A percentile compares a stretch with the other conserved stretches of the same genome.
phyloP scores from a whole-genome alignment of 2,113 vertebrate species.

The Fukomys damarensis region DNA sequence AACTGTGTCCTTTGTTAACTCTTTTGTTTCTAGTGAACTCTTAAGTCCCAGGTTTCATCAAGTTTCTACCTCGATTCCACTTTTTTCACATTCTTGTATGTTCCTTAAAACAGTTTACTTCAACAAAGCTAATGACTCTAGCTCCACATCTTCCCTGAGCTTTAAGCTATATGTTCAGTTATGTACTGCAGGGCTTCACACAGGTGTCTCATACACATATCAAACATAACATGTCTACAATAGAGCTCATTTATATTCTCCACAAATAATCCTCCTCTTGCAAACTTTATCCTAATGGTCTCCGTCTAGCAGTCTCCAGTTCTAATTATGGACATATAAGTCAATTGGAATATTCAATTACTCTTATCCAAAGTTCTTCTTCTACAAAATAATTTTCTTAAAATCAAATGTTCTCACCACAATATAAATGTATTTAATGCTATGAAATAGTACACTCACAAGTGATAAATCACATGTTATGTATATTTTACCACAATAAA shows the following conservation, averaged over 20 bases:
- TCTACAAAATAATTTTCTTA: not conserved
- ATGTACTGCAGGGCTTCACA: not conserved
- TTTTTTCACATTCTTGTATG: not conserved
- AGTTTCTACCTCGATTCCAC: not conserved
- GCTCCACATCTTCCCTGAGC: slow-evolving; percentile 3
- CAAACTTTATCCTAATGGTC: slow-evolving; percentile 30
- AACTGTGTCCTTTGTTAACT: not conserved
- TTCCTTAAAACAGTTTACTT: slow-evolving; percentile 16
- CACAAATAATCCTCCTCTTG: not conserved
- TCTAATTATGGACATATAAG: slow-evolving; percentile 14
- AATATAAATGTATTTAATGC: not conserved
- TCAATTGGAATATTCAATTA: not conserved
- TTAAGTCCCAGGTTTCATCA: not conserved
- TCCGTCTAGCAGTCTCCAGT: not conserved
- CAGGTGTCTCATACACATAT: slow-evolving; percentile 46
- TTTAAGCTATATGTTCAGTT: not conserved
- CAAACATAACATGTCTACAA: not conserved
- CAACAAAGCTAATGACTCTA: slow-evolving; percentile 7
- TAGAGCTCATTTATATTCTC: slow-evolving; percentile 48
- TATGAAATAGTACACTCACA: not conserved
- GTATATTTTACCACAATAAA: not conserved
- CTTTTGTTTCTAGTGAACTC: not conserved
- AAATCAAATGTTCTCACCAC: not conserved
- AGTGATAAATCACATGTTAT: not conserved
- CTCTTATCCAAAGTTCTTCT: not conserved